phyloP scores from a whole-genome alignment of 2,888 invertebrate species.

The Nomada goodeniana region DNA sequence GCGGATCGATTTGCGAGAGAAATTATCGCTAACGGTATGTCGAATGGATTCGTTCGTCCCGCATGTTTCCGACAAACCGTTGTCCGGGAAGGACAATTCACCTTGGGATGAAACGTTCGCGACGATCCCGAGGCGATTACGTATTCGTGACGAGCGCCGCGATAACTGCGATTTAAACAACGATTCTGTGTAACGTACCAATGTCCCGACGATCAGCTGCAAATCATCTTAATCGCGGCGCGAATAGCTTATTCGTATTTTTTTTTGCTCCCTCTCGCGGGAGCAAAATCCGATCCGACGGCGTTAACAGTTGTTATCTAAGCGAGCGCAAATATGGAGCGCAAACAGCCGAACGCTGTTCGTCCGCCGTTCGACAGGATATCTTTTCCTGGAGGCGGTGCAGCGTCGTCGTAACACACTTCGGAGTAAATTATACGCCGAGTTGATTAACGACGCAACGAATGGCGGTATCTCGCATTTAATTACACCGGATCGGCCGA shows the following conservation, averaged over 20 bases:
- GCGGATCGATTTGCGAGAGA: neutral
- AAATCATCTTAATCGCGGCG: slow-evolving; percentile 7
- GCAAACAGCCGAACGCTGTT: slow-evolving; percentile 32
- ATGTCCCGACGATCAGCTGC: neutral
- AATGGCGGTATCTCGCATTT: neutral
- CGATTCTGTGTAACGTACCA: neutral
- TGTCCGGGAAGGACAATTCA: neutral
- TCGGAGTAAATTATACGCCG: neutral
- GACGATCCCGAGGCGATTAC: neutral
- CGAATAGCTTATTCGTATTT: neutral
- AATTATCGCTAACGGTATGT: neutral
- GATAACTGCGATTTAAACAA: slow-evolving; percentile 8
- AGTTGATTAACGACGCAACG: neutral
- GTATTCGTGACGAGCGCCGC: neutral
- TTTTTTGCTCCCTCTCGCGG: neutral
- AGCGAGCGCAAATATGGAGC: slow-evolving; percentile 2
- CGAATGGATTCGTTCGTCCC: neutral
- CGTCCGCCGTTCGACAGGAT: neutral
- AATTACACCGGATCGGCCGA: slow-evolving; percentile 1
- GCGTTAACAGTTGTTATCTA: slow-evolving; percentile 31
- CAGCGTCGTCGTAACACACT: too few relatives aligned
- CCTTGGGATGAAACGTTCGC: neutral
- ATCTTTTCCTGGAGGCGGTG: neutral
- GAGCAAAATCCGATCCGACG: neutral
- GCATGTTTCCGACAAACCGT: neutral